Percentiles rank a stretch among this genome's conserved stretches.
These are phyloP conservation scores for Ormyrus pomaceus DNA, from an alignment of 2,888 invertebrate species.

Conservation along the genomic window DNA sequence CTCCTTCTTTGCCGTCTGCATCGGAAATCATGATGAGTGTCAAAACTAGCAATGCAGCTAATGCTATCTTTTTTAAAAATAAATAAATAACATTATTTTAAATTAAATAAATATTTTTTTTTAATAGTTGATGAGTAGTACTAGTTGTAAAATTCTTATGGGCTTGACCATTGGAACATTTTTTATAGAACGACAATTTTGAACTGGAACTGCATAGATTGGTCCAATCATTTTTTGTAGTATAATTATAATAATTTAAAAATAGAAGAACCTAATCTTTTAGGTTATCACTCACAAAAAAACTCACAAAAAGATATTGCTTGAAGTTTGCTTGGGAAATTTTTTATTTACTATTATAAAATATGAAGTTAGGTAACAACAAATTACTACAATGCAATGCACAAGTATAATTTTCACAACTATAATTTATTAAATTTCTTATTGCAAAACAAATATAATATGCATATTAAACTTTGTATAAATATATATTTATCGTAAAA, in stretches of 20 bases:
- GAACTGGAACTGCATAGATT: slow-evolving; percentile 44
- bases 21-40: slow-evolving; percentile 26
- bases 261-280: not conserved
- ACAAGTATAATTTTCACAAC: too few species aligned
- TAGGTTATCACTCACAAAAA: slow-evolving; percentile 30
- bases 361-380: too few species aligned
- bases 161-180: slow-evolving; percentile 63
- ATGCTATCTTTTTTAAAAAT: slow-evolving; percentile 57
- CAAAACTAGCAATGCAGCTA: slow-evolving; percentile 57
- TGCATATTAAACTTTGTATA: slow-evolving; percentile 40
- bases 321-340: slow-evolving; percentile 10
- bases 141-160: slow-evolving; percentile 67
- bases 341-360: too few species aligned
- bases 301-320: not conserved
- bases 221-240: slow-evolving; percentile 38
- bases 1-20: too few species aligned
- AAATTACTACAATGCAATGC: too few species aligned
- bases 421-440: slow-evolving; percentile 2
- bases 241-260: not conserved
- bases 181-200: slow-evolving; percentile 53
- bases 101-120: slow-evolving; percentile 3
- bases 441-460: slow-evolving; percentile 26
- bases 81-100: slow-evolving; percentile 29
- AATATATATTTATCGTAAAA: slow-evolving; percentile 39
- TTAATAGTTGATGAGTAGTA: slow-evolving; percentile 54